Base-by-base conservation (phyloP, 1,140 invertebrate genomes). In the Daktulosphaira vitifoliae region DNA sequence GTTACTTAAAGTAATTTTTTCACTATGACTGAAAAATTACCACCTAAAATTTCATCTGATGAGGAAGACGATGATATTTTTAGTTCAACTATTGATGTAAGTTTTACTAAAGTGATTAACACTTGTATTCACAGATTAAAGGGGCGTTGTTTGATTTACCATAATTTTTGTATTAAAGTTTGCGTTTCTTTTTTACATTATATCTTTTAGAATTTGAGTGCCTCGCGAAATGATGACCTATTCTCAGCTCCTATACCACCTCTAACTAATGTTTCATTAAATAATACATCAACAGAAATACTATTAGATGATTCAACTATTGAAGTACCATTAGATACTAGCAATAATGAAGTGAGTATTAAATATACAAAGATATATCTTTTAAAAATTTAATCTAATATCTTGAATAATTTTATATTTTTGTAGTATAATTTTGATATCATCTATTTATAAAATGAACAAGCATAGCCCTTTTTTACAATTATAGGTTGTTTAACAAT, bases 1-100 rank as follows among this genome's bases (percentile, higher is more conserved):
- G n/a, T n/a, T n/a, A n/a, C n/a, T n/a, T n/a, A n/a, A n/a, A n/a
- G n/a, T n/a, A n/a, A n/a, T n/a, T n/a, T n/a, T 4, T 7, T 22
- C 26, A n/a, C 44, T 13, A 62, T 46, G 18, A 29, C 44, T 22
- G 56, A 62, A 18, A 62, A 62, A 48, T 62, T 62, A 18, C 56
- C 56, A 1, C 56, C 56, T 0, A 22, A 18, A 16, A 29, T 53
- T 11, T 15, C 11, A 8, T 6, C 64, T 5, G 44, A 48, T 37
- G 83, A 84, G 48, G 83, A 86, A 65, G 84, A 86, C 68, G 84
- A 86, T 70, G 86, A 89, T 78, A 79, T 90, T 70, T 90, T 90
- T 74, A 79, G 81, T 56, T 89, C 88, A 56, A 84, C 87, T 20
- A 79, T 86, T 68, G 85, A 88, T 80, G 87, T 89, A 81, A 78